Conservation (phyloP, 1,140 invertebrate genomes). For the Euura lappo region DNA sequence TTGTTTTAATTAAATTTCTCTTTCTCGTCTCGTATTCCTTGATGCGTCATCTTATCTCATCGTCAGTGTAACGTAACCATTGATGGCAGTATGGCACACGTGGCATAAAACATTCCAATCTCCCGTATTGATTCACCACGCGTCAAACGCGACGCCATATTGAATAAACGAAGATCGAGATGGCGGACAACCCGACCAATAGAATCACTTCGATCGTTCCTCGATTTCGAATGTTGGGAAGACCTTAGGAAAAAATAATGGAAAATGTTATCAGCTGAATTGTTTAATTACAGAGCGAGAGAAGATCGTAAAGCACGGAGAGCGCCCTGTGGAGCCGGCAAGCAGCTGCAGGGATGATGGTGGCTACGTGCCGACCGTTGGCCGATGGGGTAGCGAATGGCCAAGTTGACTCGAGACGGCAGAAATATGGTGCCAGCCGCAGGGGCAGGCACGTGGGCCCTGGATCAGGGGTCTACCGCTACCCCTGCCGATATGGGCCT, state of each 20-base stretch:
- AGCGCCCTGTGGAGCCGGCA: constrained; percentile 64
- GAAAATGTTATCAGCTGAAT: neutral
- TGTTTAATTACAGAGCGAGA: constrained; percentile 58
- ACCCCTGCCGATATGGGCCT: constrained; percentile 60
- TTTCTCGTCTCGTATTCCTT: neutral
- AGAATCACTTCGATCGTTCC: neutral
- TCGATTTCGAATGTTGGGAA: too few relatives aligned
- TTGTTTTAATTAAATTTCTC: neutral
- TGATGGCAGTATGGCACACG: constrained; percentile 33
- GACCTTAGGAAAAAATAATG: neutral
- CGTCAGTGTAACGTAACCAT: neutral
- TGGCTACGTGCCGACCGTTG: constrained; percentile 76
- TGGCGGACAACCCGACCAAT: neutral
- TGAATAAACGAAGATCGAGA: constrained; percentile 22
- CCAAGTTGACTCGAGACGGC: constrained; percentile 88
- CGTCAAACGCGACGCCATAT: constrained; percentile 34
- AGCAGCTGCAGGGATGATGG: constrained; percentile 67
- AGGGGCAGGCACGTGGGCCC: constrained; percentile 59
- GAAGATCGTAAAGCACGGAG: constrained; percentile 61
- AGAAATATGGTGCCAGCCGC: constrained; percentile 62
- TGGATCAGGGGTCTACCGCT: constrained; percentile 59
- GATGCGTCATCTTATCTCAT: neutral
- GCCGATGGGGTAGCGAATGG: constrained; percentile 88
- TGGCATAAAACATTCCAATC: constrained; percentile 37
- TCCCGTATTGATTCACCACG: constrained; percentile 40